These are phyloP conservation scores for Rhinoptilus africanus DNA, from an alignment of 2,113 vertebrate species.

Conservation along the genomic window DNA sequence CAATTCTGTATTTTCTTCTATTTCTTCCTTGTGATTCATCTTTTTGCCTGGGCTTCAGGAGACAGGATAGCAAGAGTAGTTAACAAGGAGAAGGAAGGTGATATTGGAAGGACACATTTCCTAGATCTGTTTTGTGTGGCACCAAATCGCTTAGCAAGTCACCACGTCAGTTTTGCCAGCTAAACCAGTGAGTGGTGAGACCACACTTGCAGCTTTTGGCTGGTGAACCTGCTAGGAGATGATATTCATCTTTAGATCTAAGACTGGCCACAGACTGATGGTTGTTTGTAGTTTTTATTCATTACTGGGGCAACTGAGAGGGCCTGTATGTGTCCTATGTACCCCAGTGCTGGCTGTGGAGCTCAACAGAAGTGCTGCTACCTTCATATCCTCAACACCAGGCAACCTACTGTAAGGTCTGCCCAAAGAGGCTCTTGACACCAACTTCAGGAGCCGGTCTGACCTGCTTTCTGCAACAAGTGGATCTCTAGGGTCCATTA, in stretches of 20 bases:
- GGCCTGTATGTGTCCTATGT: fast-evolving
- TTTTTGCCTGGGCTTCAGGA: neutral
- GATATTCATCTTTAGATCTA: neutral
- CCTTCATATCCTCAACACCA: neutral
- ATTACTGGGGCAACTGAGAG: neutral
- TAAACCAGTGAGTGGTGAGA: neutral
- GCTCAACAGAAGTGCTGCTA: neutral
- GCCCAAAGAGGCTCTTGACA: neutral
- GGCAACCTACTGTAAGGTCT: neutral
- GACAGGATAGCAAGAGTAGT: neutral
- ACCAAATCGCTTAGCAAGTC: neutral
- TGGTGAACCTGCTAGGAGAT: neutral
- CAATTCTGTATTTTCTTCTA: neutral
- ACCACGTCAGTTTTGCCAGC: neutral
- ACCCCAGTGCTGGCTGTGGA: fast-evolving
- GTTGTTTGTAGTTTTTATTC: neutral
- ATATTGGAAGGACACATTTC: neutral
- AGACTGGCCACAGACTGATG: too few relatives aligned
- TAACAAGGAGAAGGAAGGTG: neutral
- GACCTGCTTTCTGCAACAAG: neutral
- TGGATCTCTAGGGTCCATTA: neutral
- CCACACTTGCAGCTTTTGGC: neutral
- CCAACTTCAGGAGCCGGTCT: neutral
- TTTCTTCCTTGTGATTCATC: neutral
- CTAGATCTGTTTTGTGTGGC: neutral